phyloP scores from a whole-genome alignment of 2,797 vertebrate genomes.

The Notolepis coatsorum region DNA sequence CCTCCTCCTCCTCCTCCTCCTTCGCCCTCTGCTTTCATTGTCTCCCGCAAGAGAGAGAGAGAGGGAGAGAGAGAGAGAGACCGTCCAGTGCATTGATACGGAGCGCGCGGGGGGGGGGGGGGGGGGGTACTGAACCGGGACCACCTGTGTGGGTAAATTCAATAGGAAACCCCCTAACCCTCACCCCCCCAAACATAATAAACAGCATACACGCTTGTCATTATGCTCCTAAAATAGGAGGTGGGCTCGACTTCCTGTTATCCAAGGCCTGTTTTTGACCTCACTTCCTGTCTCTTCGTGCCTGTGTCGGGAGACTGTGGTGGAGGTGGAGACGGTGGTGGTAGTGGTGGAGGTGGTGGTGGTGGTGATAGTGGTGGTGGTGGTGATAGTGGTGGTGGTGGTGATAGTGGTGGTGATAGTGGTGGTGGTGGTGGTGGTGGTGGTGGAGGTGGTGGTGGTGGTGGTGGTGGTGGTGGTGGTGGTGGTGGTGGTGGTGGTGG shows the following conservation, averaged over 20 bases:
- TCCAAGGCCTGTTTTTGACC: slow-evolving; percentile 49
- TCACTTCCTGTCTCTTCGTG: slow-evolving; percentile 20
- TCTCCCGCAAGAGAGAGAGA: too few species aligned
- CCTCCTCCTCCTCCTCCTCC: background rate
- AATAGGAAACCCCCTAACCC: slow-evolving; percentile 71
- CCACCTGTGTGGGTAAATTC: slow-evolving; percentile 76
- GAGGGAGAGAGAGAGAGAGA: too few species aligned
- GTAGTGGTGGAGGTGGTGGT: too few species aligned
- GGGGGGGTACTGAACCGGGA: slow-evolving; percentile 42
- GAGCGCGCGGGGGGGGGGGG: slow-evolving; percentile 49
- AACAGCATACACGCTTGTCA: slow-evolving; percentile 62
- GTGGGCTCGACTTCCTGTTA: slow-evolving; percentile 63
- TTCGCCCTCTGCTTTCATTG: slow-evolving; percentile 27
- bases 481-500: too few species aligned
- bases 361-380: too few species aligned
- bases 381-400: too few species aligned
- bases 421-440: too few species aligned
- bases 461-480: too few species aligned
- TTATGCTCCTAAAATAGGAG: slow-evolving; percentile 43
- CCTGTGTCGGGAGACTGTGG: background rate
- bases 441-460: too few species aligned
- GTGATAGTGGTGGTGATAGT: too few species aligned
- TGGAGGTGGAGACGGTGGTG: too few species aligned
- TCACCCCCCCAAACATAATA: slow-evolving; percentile 67
- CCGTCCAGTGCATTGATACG: slow-evolving; percentile 50